Percentiles rank a stretch among this genome's conserved stretches.
Conservation (phyloP, 2,113 vertebrate species). For the Corythornis cristatus region DNA sequence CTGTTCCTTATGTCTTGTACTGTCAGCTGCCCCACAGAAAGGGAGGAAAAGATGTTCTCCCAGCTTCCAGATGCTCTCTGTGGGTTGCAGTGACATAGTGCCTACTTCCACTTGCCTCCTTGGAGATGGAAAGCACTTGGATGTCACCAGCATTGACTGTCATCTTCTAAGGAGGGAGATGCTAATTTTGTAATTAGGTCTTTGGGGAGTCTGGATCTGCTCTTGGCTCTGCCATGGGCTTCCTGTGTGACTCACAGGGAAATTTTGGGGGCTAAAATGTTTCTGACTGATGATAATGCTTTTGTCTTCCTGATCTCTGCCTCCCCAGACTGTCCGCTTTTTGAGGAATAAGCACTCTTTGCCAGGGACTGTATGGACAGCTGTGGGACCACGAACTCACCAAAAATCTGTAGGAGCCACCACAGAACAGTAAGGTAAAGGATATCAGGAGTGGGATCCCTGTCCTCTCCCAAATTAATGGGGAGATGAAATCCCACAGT, state of each 20-base stretch:
- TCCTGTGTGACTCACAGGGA: not conserved
- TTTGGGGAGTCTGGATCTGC: not conserved
- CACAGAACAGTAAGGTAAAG: not conserved
- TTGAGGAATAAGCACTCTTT: not conserved
- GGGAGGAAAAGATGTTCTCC: not conserved
- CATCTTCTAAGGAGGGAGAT: not conserved
- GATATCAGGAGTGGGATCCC: fast-evolving
- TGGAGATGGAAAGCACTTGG: not conserved
- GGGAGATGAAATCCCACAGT: not conserved
- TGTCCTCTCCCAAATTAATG: too few relatives aligned
- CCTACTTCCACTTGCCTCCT: not conserved
- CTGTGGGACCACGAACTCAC: not conserved
- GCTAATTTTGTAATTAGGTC: not conserved
- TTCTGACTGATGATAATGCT: not conserved
- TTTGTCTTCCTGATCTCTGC: not conserved
- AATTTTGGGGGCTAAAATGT: not conserved
- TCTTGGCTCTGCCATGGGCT: not conserved
- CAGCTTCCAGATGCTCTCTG: not conserved
- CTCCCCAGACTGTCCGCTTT: not conserved
- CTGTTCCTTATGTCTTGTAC: not conserved
- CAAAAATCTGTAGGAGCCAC: not conserved
- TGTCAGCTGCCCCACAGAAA: not conserved
- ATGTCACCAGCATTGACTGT: not conserved
- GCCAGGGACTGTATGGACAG: fast-evolving
- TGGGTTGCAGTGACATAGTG: not conserved